A percentile compares a stretch with the other conserved stretches of the same genome.
These are phyloP conservation scores for Oedothorax gibbosus DNA, from an alignment of 1,140 invertebrate species.

Conservation along the genomic window DNA sequence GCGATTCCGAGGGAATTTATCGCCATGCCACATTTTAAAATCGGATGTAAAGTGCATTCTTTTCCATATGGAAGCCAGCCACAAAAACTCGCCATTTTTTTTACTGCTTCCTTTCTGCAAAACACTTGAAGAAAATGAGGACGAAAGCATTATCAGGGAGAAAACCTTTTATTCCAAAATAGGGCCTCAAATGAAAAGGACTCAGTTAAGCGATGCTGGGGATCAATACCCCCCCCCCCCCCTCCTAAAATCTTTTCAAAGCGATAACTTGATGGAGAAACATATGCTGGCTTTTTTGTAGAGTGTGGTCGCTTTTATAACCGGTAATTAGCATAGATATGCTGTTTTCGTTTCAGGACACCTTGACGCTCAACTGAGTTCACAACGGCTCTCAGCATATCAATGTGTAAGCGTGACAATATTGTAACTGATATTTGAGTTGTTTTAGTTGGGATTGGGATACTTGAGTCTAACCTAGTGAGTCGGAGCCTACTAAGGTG, in stretches of 20 bases:
- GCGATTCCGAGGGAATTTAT: constrained; percentile 28
- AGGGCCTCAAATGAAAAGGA: constrained; percentile 41
- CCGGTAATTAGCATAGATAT: constrained; percentile 45
- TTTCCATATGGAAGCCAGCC: constrained; percentile 21
- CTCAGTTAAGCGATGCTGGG: constrained; percentile 16
- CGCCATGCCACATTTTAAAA: constrained; percentile 31
- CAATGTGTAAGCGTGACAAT: no score
- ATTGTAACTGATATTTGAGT: no score
- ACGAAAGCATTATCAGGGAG: constrained; percentile 27
- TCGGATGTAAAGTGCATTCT: constrained; percentile 42
- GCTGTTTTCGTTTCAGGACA: constrained; percentile 13
- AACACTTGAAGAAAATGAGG: constrained; percentile 39
- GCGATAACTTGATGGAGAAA: constrained; percentile 47
- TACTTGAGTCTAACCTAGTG: no score
- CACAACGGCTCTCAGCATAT: constrained; percentile 25
- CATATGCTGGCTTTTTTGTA: constrained; percentile 12
- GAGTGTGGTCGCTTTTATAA: constrained; percentile 28
- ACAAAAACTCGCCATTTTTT: constrained; percentile 31
- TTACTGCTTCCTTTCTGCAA: constrained; percentile 35
- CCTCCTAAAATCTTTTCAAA: constrained; percentile 34
- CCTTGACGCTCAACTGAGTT: constrained; percentile 25
- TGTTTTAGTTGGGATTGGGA: no score
- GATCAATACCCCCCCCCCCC: background rate
- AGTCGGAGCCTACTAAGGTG: no score
- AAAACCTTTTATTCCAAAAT: constrained; percentile 50